Conservation (phyloP, 2,888 invertebrate species). For the Cantharis rufa region DNA sequence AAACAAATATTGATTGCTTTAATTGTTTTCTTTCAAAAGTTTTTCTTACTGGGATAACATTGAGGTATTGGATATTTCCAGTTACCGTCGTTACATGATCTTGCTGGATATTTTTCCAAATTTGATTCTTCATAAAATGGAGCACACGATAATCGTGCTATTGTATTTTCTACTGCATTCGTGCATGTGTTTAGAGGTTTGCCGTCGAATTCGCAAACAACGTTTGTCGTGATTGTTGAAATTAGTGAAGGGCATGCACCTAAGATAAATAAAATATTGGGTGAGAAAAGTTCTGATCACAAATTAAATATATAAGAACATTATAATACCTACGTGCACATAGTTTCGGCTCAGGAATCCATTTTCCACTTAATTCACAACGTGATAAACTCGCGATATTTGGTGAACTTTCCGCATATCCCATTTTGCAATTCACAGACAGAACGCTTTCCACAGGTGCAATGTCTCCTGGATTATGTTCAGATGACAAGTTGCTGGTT, state of each 20-base stretch:
- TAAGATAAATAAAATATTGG: background rate
- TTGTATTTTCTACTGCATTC: slow-evolving; percentile 36
- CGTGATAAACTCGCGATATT: background rate
- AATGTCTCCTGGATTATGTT: background rate
- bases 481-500: background rate
- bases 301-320: no score
- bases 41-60: slow-evolving; percentile 18
- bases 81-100: slow-evolving; percentile 12
- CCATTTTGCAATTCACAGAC: background rate
- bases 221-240: slow-evolving; percentile 5
- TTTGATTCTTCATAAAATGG: slow-evolving; percentile 38
- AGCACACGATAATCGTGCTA: slow-evolving; percentile 38
- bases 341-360: background rate
- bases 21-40: background rate
- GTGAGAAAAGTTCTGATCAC: no score
- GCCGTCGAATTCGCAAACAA: slow-evolving; percentile 2
- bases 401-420: background rate
- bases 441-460: background rate
- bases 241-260: background rate
- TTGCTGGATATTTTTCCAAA: background rate
- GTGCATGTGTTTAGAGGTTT: background rate
- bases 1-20: background rate
- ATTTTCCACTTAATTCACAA: background rate
- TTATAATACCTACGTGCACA: background rate
- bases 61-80: slow-evolving; percentile 13